These are phyloP conservation scores for Drosophila murphyi DNA, from an alignment of 1,140 invertebrate genomes.

Conservation along the genomic window DNA sequence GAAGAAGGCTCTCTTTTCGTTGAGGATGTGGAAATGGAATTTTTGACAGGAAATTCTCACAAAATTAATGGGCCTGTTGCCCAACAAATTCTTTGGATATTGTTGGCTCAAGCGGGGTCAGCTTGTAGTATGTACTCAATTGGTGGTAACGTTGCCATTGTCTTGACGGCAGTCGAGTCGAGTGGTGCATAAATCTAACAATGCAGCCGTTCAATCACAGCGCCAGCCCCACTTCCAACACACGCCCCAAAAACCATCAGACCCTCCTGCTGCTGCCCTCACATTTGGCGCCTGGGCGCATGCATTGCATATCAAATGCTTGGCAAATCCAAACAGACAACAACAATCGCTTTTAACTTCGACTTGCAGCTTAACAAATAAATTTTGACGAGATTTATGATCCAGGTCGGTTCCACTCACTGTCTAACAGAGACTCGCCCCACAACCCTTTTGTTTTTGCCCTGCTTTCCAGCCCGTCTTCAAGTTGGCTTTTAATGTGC, in stretches of 20 bases:
- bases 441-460: constrained; percentile 6
- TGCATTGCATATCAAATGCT: constrained; percentile 70
- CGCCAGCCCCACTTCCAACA: constrained; percentile 1
- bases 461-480: constrained; percentile 40
- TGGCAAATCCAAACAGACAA: constrained; percentile 51
- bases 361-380: constrained; percentile 71
- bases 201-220: constrained; percentile 69
- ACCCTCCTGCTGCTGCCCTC: constrained; percentile 11
- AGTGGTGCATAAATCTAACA: constrained; percentile 66
- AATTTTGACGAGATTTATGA: constrained; percentile 76
- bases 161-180: constrained; percentile 16
- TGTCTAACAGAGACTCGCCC: constrained; percentile 21
- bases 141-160: constrained; percentile 24
- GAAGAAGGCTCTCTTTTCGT: not conserved
- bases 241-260: constrained; percentile 26
- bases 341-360: constrained; percentile 27
- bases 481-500: constrained; percentile 54
- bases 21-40: constrained; percentile 39
- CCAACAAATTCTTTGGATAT: constrained; percentile 7
- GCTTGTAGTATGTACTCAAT: constrained; percentile 7
- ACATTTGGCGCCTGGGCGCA: constrained; percentile 53
- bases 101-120: constrained; percentile 4
- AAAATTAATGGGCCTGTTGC: constrained; percentile 50
- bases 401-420: constrained; percentile 38
- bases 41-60: constrained; percentile 63